A percentile compares a stretch with the other conserved stretches of the same genome.
Conservation (phyloP, 2,797 vertebrate genomes). For the Leptoclinus maculatus region DNA sequence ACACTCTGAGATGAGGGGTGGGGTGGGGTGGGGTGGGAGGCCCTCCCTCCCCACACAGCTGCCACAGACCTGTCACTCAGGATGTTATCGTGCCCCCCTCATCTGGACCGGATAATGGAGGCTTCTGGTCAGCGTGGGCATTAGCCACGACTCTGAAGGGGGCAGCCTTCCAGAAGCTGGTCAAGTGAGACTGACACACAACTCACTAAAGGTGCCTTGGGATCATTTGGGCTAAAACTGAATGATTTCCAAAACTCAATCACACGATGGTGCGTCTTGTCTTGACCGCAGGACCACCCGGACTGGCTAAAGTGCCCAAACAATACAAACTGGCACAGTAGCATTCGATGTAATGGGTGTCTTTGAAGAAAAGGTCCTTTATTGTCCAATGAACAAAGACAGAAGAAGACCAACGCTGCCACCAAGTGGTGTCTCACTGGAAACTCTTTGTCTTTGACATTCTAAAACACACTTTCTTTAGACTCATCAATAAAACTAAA, state of each 20-base stretch:
- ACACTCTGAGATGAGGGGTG: constrained; percentile 36
- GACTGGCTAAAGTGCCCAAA: constrained; percentile 2
- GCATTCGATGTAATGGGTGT: background rate
- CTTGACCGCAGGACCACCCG: background rate
- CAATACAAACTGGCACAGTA: background rate
- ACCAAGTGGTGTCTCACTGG: constrained; percentile 38
- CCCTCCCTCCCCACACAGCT: constrained; percentile 68
- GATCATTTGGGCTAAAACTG: background rate
- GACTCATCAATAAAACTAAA: background rate
- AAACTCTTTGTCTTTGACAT: background rate
- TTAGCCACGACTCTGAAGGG: constrained; percentile 1
- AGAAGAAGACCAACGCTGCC: constrained; percentile 49
- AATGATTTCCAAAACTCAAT: background rate
- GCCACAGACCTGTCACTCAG: constrained; percentile 75
- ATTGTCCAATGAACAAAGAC: background rate
- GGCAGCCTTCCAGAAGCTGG: background rate
- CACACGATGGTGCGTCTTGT: background rate
- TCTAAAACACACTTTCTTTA: background rate
- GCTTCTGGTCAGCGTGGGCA: constrained; percentile 39
- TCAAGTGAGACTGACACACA: background rate
- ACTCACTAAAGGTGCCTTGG: background rate
- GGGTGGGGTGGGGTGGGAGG: constrained; percentile 8
- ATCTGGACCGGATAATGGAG: constrained; percentile 65
- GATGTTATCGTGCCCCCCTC: constrained; percentile 52
- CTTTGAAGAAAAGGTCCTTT: background rate